A percentile compares a stretch with the other conserved stretches of the same genome.
These are phyloP conservation scores for Leptarthrus brevirostris DNA, from an alignment of 2,888 invertebrate species.

Conservation along the genomic window DNA sequence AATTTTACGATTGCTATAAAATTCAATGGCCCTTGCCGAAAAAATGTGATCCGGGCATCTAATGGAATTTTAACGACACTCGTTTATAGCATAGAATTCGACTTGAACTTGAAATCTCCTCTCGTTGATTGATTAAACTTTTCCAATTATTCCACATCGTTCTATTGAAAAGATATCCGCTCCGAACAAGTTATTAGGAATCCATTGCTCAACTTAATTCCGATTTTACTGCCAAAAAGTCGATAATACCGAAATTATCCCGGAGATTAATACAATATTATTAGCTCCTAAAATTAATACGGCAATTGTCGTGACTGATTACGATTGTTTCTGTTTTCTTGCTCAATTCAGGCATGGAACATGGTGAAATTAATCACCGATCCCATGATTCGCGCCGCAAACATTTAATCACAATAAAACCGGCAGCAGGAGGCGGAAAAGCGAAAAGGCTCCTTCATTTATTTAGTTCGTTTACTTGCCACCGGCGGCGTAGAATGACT, in stretches of 20 bases:
- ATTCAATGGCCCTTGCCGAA: constrained; percentile 12
- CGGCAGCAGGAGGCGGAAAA: neutral
- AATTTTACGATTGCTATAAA: constrained; percentile 42
- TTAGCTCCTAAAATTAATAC: constrained; percentile 31
- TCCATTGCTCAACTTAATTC: neutral
- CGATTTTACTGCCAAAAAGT: neutral
- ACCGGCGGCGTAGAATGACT: neutral
- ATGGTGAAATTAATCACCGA: constrained; percentile 20
- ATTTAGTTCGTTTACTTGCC: neutral
- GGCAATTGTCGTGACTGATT: constrained; percentile 41
- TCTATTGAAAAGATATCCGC: neutral
- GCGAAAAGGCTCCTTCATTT: constrained; percentile 2
- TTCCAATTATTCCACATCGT: neutral
- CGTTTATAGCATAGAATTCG: neutral
- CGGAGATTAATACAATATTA: constrained; percentile 22
- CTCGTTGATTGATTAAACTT: constrained; percentile 22
- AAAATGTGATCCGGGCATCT: neutral
- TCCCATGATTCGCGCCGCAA: constrained; percentile 11
- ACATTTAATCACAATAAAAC: constrained; percentile 23
- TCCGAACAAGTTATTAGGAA: constrained; percentile 1
- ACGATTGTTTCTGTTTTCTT: constrained; percentile 2
- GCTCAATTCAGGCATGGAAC: neutral
- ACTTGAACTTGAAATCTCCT: constrained; percentile 9
- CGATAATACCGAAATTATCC: constrained; percentile 25
- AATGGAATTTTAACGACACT: constrained; percentile 35